Percentiles rank a stretch among this genome's conserved stretches.
Evolutionary conservation across 2,113 vertebrate genomes (phyloP).

Genomic region (Callopanchax toddi): DNA sequence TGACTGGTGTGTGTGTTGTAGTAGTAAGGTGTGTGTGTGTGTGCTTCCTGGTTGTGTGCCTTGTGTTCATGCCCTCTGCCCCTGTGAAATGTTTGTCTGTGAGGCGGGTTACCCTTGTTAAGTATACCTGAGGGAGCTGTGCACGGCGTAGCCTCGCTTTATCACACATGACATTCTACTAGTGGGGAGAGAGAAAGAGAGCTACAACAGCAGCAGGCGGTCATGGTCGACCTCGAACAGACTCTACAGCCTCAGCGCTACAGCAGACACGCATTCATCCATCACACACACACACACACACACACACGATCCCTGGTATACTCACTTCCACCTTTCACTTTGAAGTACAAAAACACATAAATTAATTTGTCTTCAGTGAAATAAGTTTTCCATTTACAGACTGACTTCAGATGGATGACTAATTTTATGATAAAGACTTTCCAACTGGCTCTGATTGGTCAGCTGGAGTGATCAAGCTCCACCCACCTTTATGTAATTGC

Average conservation of each 20-base stretch:
- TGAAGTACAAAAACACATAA: slow-evolving; percentile 12
- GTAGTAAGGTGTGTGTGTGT: not conserved
- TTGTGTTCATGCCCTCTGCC: slow-evolving; percentile 18
- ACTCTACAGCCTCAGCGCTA: slow-evolving; percentile 3
- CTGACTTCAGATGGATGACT: too few relatives aligned
- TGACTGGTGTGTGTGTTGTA: too few relatives aligned
- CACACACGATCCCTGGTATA: not conserved
- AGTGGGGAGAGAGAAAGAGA: slow-evolving; percentile 10
- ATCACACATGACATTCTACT: slow-evolving; percentile 64
- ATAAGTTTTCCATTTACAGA: slow-evolving; percentile 1
- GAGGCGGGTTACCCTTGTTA: slow-evolving; percentile 64
- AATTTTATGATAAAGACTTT: not conserved
- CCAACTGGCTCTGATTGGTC: too few relatives aligned
- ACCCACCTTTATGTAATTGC: too few relatives aligned
- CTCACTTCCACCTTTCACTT: slow-evolving; percentile 12
- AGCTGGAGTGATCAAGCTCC: too few relatives aligned
- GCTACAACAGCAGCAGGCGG: slow-evolving; percentile 18
- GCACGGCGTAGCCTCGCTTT: slow-evolving; percentile 52
- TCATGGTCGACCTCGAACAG: slow-evolving; percentile 29
- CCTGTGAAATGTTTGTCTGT: slow-evolving; percentile 46
- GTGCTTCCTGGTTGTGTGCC: slow-evolving; percentile 7
- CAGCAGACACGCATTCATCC: slow-evolving; percentile 45
- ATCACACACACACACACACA: slow-evolving; percentile 46
- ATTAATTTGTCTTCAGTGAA: not conserved
- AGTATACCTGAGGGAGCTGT: slow-evolving; percentile 72